Base-by-base conservation (phyloP, 35 echinoderm and acorn worm species). In the Strongylocentrotus purpuratus region DNA sequence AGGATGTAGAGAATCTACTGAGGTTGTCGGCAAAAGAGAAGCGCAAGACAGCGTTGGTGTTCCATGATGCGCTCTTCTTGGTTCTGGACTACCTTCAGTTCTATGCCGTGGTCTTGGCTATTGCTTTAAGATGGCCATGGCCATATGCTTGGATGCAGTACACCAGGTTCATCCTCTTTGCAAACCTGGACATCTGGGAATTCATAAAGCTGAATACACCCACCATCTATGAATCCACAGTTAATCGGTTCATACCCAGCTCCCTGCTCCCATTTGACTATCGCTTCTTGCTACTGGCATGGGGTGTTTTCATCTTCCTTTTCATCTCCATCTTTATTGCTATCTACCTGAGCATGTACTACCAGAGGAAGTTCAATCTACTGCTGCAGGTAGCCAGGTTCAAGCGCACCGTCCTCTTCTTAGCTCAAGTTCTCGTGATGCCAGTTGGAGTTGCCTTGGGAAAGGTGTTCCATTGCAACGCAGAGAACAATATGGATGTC, bases 101-200 rank as follows among this genome's bases (percentile, higher is more conserved):
- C 55, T 99, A 98, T 94, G 98, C 98, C 20, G 48, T 98, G 48
- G 95, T 99, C 10, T 92, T 97, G 94, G 87, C 98, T 35, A 95
- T 98, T 45, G 96, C 98, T 0, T 11, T 99, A 31, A 95, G 98
- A 4, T 97, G 98, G 97, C 96, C 98, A 4, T 99, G 98, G 98
- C 98, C 98, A 6, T 95, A 96, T 65, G 88, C 96, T n/a, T 97
- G 97, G 97, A 46, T 97, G n/a, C 85, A 96, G 33, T 31, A 94
- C 32, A 97, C 97, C 32, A 61, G 97, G 17, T 99, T 97, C 92
- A 46, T 95, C 20, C 95, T 99, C 48, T 91, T 98, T 45, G 92
- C 95, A 48, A 99, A 99, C 85, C 85, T 99, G 6, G 98, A 99
- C 87, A 88, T 99, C n/a, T 99, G 98, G 98, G 98, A 99, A 85